Evolutionary conservation across 2,888 invertebrate species (phyloP), one percentile per base, ranked within the genome.

Genomic region (Eupithecia subfuscata): DNA sequence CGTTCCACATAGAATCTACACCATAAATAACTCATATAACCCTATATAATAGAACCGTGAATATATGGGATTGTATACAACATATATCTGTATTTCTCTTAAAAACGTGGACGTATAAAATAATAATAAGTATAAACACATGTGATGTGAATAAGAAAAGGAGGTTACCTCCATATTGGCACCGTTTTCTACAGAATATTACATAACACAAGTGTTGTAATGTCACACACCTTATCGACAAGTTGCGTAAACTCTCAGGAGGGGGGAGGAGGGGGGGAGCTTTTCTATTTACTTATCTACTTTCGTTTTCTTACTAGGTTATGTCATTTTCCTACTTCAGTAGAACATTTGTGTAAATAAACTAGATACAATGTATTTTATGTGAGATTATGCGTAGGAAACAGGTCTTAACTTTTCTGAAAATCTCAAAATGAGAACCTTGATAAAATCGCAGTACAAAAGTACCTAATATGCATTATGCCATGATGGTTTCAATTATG

Each of bases 1-100:
- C 87, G 82, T 82, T 83, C 86, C 86, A 84, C 83, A 60, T 56
- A 56, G 11, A 43, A 70, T 67, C 48, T 71, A 74, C 69, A n/a
- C 22, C 12, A 64, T 18, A 34, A 64, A 34, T 34, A 67, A 65
- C 30, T 18, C 43, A 37, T 37, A 67, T 30, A n/a, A 37, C 40
- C 60, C 22, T 14, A 67, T n/a, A 40, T n/a, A 67, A 67, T n/a
- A 34, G 5, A 67, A 67, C 40, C 37, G 34, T n/a, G 12, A 67
- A n/a, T 60, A 60, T 60, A 60, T 60, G 25, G 22, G 25, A 60
- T 25, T 25, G 25, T 60, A 60, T 25, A 25, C 60, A 60, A 60
- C 60, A 60, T 60, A 56, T 56, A 37, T 64, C n/a, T 37, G 37
- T 65, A 40, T 37, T 64, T 18, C 16, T 34, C n/a, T 18, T 63